A percentile compares a stretch with the other conserved stretches of the same genome.
Conservation (phyloP, 2,888 invertebrate genomes). For the Lepidochitona cinerea region DNA sequence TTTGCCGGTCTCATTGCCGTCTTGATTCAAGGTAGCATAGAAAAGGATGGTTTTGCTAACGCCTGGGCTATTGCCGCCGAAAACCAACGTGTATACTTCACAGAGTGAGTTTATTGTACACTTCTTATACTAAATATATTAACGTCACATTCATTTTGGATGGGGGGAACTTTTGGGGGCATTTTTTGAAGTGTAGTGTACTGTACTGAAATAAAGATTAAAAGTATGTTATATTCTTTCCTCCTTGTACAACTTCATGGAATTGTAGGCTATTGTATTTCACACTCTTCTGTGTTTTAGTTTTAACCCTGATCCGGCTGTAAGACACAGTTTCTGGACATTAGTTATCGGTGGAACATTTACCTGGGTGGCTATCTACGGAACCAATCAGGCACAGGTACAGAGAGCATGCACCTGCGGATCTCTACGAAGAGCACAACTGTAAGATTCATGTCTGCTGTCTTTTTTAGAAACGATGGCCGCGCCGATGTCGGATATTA, state of each 20-base stretch:
- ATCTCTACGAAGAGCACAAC: slow-evolving; percentile 80
- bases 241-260: no score
- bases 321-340: slow-evolving; percentile 90
- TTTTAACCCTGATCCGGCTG: slow-evolving; percentile 84
- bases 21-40: slow-evolving; percentile 64
- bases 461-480: no score
- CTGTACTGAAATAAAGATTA: no score
- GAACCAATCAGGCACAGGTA: slow-evolving; percentile 93
- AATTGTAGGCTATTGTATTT: no score
- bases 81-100: slow-evolving; percentile 60
- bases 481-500: no score
- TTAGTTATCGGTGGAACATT: slow-evolving; percentile 88
- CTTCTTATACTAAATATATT: background rate
- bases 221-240: no score
- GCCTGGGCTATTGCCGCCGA: slow-evolving; percentile 58
- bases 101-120: slow-evolving; percentile 60
- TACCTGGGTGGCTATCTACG: slow-evolving; percentile 94
- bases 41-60: slow-evolving; percentile 60
- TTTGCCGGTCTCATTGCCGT: slow-evolving; percentile 67
- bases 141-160: background rate
- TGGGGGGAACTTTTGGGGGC: background rate
- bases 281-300: slow-evolving; percentile 69
- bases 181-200: background rate
- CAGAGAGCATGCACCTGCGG: slow-evolving; percentile 93
- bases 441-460: slow-evolving; percentile 47